Evolutionary conservation across 1,140 invertebrate species (phyloP).

Genomic region (Steinernema khuongi): DNA sequence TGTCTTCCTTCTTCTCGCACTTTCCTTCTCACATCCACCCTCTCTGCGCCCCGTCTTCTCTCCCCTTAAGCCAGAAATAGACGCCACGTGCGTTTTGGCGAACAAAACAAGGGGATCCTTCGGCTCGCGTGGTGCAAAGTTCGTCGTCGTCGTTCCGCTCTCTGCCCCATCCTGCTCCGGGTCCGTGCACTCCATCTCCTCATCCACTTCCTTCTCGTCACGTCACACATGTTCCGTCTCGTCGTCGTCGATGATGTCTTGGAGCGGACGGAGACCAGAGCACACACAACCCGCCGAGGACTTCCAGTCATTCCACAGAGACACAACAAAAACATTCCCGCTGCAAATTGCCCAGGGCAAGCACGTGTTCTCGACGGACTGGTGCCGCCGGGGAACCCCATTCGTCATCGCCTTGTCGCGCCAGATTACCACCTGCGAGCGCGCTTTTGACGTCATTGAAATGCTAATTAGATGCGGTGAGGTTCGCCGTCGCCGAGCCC

Average conservation of each 20-base stretch:
- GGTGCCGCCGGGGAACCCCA: slow-evolving; percentile 13
- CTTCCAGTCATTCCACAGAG: background rate
- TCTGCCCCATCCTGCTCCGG: background rate
- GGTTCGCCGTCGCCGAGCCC: background rate
- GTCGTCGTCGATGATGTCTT: background rate
- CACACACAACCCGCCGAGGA: background rate
- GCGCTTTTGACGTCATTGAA: slow-evolving; percentile 8
- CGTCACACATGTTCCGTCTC: too few relatives aligned
- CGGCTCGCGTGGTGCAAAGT: background rate
- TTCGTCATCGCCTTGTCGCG: slow-evolving; percentile 21
- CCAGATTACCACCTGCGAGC: slow-evolving; percentile 6
- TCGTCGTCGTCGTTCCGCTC: background rate
- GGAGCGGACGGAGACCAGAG: background rate
- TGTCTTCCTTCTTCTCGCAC: background rate
- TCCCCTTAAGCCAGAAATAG: slow-evolving; percentile 19
- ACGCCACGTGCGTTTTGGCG: slow-evolving; percentile 14
- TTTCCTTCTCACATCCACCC: slow-evolving; percentile 20
- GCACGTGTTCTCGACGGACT: background rate
- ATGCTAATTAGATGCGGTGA: background rate
- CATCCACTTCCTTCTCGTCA: too few relatives aligned
- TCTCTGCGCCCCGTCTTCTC: slow-evolving; percentile 6
- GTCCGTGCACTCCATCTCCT: too few relatives aligned
- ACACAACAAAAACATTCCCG: background rate
- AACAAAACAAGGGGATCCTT: slow-evolving; percentile 10
- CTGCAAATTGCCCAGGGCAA: background rate